A percentile compares a stretch with the other conserved stretches of the same genome.
Evolutionary conservation across 2,888 invertebrate genomes (phyloP).

Genomic region (Bellardia bayeri): DNA sequence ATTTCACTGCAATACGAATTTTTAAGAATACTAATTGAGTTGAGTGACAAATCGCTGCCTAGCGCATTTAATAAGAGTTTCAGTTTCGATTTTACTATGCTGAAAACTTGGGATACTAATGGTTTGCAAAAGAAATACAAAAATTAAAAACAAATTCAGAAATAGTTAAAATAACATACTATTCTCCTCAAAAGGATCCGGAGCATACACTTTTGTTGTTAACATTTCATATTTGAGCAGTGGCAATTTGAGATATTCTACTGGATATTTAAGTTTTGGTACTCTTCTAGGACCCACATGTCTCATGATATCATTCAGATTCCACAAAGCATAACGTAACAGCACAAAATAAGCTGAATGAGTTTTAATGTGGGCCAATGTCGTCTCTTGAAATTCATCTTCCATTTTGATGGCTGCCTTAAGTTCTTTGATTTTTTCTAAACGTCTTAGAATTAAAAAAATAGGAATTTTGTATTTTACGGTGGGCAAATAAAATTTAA

Average conservation of each 20-base stretch:
- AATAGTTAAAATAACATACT: conserved; percentile 74
- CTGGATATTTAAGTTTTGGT: conserved; percentile 78
- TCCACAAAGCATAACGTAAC: conserved; percentile 80
- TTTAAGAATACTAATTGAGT: conserved; percentile 60
- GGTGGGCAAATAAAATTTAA: neutral
- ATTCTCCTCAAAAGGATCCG: conserved; percentile 79
- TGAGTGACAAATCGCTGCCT: neutral
- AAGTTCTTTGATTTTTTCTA: conserved; percentile 77
- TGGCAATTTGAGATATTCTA: conserved; percentile 79
- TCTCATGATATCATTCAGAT: conserved; percentile 79
- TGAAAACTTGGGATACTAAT: conserved; percentile 77
- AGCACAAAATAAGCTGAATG: conserved; percentile 77
- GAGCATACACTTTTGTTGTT: conserved; percentile 77
- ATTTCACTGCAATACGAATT: conserved; percentile 77
- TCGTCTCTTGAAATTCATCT: conserved; percentile 70
- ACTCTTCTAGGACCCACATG: conserved; percentile 78
- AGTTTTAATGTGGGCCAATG: conserved; percentile 75
- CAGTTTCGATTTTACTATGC: conserved; percentile 77
- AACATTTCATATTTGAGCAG: conserved; percentile 80
- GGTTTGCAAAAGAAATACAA: neutral
- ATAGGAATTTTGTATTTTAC: neutral
- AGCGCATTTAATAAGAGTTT: conserved; percentile 73
- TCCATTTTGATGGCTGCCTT: conserved; percentile 72
- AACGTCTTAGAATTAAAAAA: conserved; percentile 74
- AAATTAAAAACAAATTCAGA: neutral